phyloP scores from a whole-genome alignment of 2,888 invertebrate genomes.

The Vannuccia rotundouncinata region DNA sequence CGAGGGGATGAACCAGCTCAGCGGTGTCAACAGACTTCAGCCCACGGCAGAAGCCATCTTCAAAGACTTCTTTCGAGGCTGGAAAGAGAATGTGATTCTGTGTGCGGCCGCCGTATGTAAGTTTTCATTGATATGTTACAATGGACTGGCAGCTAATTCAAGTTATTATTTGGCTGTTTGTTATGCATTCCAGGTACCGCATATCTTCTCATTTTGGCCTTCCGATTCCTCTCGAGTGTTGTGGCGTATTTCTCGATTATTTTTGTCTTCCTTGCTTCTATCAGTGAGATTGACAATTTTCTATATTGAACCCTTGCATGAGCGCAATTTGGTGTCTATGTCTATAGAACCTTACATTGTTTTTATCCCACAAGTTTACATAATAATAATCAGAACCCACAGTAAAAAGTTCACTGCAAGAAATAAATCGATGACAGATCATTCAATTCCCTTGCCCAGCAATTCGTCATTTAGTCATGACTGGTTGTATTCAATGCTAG shows the following conservation, averaged over 20 bases:
- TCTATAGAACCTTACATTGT: too few species aligned
- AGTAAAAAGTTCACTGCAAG: too few species aligned
- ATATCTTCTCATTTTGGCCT: background rate
- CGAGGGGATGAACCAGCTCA: background rate
- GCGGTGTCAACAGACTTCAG: background rate
- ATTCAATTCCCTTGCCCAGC: too few species aligned
- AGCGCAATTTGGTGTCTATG: too few species aligned
- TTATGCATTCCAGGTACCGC: background rate
- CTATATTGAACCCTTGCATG: too few species aligned
- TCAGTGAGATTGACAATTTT: background rate
- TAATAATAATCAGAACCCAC: too few species aligned
- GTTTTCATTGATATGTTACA: background rate
- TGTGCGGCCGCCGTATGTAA: background rate
- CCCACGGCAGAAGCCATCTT: background rate
- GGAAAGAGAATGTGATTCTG: background rate
- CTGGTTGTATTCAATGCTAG: too few species aligned
- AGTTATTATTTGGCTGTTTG: too few species aligned
- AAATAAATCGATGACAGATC: too few species aligned
- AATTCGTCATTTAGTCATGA: too few species aligned
- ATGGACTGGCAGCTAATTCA: background rate
- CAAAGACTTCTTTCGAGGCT: background rate
- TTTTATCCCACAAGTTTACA: too few species aligned
- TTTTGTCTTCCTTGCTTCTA: background rate
- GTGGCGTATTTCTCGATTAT: constrained; percentile 12
- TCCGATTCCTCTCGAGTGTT: constrained; percentile 6